A percentile compares a stretch with the other conserved stretches of the same genome.
Conservation (phyloP, 2,797 vertebrate genomes). For the Poeciliopsis turneri region DNA sequence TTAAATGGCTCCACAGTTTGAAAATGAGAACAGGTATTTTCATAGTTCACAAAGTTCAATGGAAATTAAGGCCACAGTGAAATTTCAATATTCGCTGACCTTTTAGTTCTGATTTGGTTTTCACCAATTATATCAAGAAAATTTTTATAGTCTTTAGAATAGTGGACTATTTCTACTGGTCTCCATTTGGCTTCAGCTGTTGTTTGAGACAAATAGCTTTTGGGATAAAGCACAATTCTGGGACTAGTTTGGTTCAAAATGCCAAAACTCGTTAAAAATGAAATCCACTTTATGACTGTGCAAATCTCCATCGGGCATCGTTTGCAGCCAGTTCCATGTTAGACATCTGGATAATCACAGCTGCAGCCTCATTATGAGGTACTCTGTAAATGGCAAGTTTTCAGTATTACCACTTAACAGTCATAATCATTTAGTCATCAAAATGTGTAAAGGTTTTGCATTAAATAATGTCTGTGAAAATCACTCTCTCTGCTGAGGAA, state of each 20-base stretch:
- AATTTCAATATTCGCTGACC: slow-evolving; percentile 45
- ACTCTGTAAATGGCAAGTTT: not conserved
- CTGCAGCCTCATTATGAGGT: not conserved
- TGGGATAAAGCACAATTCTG: not conserved
- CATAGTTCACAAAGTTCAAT: slow-evolving; percentile 9
- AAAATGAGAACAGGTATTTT: slow-evolving; percentile 32
- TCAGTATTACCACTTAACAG: not conserved
- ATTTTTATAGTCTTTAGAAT: slow-evolving; percentile 11
- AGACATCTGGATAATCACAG: not conserved
- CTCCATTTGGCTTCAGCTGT: slow-evolving; percentile 16
- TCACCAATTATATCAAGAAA: slow-evolving; percentile 9
- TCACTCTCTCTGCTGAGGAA: not conserved
- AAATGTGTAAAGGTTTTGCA: not conserved
- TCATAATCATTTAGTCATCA: not conserved
- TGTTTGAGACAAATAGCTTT: slow-evolving; percentile 4
- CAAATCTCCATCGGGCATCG: not conserved
- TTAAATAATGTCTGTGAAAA: not conserved
- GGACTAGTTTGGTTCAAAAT: slow-evolving; percentile 3
- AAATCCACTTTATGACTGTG: slow-evolving; percentile 2
- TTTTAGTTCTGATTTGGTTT: slow-evolving; percentile 41
- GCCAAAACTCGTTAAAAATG: not conserved
- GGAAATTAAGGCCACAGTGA: slow-evolving; percentile 30
- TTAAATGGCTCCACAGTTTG: not conserved
- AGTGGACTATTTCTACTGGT: not conserved
- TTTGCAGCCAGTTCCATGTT: not conserved